Evolutionary conservation across 2,888 invertebrate species (phyloP).

Genomic region (Limulus polyphemus): DNA sequence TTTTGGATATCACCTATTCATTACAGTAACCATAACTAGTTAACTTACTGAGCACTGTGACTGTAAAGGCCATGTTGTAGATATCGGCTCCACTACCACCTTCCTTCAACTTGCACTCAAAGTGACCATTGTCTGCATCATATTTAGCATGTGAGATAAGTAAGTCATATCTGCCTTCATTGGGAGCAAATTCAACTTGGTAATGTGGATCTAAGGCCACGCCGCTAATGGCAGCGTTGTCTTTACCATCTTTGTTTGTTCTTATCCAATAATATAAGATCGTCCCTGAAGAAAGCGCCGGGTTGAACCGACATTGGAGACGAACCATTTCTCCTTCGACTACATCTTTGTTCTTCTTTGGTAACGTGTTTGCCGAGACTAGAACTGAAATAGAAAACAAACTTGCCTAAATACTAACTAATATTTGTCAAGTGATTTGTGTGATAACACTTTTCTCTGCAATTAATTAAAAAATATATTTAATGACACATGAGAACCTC

Average conservation of each 20-base stretch:
- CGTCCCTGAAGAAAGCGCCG: slow-evolving; percentile 18
- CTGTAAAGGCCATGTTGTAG: slow-evolving; percentile 29
- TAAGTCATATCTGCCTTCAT: slow-evolving; percentile 73
- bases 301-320: slow-evolving; percentile 24
- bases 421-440: no score
- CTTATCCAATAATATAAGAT: slow-evolving; percentile 24
- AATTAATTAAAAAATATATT: no score
- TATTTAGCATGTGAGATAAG: slow-evolving; percentile 78
- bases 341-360: slow-evolving; percentile 13
- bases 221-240: slow-evolving; percentile 76
- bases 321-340: slow-evolving; percentile 25
- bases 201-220: slow-evolving; percentile 71
- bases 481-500: no score
- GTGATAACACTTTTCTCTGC: no score
- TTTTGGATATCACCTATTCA: no score
- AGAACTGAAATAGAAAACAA: no score
- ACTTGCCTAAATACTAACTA: no score
- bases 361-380: no score
- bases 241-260: slow-evolving; percentile 50
- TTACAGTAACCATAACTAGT: neutral
- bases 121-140: slow-evolving; percentile 77
- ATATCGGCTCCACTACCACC: slow-evolving; percentile 49
- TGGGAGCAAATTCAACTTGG: slow-evolving; percentile 64
- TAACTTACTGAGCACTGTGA: slow-evolving; percentile 51
- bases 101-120: slow-evolving; percentile 63